Conservation (phyloP, 1,140 invertebrate species). For the Dolichoris vasculosae region DNA sequence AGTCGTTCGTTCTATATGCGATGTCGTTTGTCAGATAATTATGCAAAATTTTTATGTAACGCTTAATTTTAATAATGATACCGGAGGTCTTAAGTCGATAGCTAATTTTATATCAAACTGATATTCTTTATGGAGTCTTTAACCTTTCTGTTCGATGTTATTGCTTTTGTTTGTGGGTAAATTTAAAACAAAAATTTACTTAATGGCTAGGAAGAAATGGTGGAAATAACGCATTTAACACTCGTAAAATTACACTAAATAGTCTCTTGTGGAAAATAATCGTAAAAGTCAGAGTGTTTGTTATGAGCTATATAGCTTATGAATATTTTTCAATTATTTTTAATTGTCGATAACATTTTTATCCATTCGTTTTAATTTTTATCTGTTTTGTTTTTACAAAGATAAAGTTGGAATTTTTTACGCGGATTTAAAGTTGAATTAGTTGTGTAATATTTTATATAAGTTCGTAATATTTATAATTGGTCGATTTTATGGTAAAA, state of each 20-base stretch:
- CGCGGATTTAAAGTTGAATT: not conserved
- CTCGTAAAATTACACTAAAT: not conserved
- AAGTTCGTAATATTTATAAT: not conserved
- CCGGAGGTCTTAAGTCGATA: not conserved
- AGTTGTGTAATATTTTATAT: not conserved
- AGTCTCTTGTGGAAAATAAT: not conserved
- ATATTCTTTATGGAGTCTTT: not conserved
- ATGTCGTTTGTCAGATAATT: slow-evolving; percentile 28
- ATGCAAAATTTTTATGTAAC: slow-evolving; percentile 33
- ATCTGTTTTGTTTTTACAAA: not conserved
- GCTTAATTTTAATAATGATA: not conserved
- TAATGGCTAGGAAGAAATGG: not conserved
- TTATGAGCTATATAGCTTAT: not conserved
- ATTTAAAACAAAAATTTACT: not conserved
- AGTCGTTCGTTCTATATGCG: not conserved
- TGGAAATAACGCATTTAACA: not conserved
- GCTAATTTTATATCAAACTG: not conserved
- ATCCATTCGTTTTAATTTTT: not conserved
- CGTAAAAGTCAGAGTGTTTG: not conserved
- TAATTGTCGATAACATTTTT: not conserved
- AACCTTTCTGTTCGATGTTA: not conserved
- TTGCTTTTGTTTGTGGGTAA: not conserved
- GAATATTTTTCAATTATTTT: not conserved
- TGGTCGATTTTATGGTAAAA: not conserved
- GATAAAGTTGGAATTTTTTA: not conserved